phyloP scores from a whole-genome alignment of 2,113 vertebrate genomes.

The Oenanthe melanoleuca region DNA sequence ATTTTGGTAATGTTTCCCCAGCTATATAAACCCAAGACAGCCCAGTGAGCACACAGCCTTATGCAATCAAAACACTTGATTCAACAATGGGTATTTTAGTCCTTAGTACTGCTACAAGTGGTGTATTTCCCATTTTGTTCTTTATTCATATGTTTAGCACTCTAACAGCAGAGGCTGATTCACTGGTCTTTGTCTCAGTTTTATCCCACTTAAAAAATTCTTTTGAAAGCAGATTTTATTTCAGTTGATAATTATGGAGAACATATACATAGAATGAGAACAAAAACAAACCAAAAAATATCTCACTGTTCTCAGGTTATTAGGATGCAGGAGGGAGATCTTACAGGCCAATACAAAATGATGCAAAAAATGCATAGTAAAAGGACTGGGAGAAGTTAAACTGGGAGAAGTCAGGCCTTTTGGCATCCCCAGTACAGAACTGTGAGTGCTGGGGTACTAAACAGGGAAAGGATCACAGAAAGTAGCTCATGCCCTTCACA shows the following conservation, averaged over 20 bases:
- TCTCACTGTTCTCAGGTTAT: neutral
- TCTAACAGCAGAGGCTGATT: neutral
- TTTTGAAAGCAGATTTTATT: neutral
- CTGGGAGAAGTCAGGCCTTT: neutral
- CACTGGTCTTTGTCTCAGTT: neutral
- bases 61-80: neutral
- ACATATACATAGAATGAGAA: neutral
- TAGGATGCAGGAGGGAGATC: neutral
- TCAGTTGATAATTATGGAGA: neutral
- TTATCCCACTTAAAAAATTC: neutral
- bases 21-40: neutral
- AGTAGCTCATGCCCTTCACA: neutral
- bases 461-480: neutral
- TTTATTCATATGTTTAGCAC: neutral
- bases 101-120: neutral
- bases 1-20: neutral
- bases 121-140: neutral
- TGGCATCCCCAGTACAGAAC: neutral
- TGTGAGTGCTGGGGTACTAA: neutral
- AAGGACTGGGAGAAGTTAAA: neutral
- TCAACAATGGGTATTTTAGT: neutral
- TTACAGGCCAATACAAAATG: neutral
- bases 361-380: neutral
- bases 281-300: neutral
- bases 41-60: neutral